phyloP scores from a whole-genome alignment of 2,797 vertebrate genomes.

The Thaleichthys pacificus region DNA sequence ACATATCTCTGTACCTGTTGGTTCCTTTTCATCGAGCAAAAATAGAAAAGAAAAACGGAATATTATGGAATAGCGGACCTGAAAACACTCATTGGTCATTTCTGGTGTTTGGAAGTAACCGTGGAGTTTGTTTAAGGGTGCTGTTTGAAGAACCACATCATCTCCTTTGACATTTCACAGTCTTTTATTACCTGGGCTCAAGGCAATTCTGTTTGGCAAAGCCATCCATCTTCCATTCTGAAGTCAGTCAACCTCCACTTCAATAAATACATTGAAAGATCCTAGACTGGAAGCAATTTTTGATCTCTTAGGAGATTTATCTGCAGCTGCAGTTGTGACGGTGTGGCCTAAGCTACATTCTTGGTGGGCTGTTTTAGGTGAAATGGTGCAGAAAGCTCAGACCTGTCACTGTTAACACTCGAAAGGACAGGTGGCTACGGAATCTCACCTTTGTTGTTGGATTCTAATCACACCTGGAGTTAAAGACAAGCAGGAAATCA shows the following conservation, averaged over 20 bases:
- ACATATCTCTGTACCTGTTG: too few relatives aligned
- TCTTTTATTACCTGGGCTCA: background rate
- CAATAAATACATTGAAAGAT: background rate
- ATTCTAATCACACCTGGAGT: too few relatives aligned
- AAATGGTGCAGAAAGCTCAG: background rate
- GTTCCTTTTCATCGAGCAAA: too few relatives aligned
- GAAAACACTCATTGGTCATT: background rate
- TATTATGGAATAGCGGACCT: background rate
- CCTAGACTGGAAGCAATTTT: background rate
- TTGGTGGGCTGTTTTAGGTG: background rate
- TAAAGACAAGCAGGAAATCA: too few relatives aligned
- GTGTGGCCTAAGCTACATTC: too few relatives aligned
- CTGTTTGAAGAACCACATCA: background rate
- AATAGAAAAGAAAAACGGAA: background rate
- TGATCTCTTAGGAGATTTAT: background rate
- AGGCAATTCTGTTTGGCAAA: background rate
- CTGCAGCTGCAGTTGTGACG: too few relatives aligned
- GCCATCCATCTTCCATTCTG: background rate
- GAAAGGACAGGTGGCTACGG: too few relatives aligned
- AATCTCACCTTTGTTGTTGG: too few relatives aligned
- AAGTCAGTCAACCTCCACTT: constrained; percentile 11
- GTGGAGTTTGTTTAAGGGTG: constrained; percentile 1
- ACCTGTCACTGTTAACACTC: background rate
- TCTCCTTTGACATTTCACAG: constrained; percentile 3
- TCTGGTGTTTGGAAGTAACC: background rate